phyloP scores from a whole-genome alignment of 2,797 vertebrate genomes.

The Anguilla marmorata region DNA sequence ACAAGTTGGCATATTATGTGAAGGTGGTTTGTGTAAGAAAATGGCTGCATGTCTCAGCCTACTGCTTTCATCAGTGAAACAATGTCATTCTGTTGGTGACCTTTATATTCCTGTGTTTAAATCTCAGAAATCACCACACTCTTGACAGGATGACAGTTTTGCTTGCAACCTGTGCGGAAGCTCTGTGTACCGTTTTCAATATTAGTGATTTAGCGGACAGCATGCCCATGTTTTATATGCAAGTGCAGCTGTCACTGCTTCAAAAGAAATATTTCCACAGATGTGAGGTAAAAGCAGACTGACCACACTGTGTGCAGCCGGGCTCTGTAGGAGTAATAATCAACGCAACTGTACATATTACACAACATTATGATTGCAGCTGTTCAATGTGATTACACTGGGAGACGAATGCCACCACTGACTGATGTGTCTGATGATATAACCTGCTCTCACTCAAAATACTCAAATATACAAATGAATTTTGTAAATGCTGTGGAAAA shows the following conservation, averaged over 20 bases:
- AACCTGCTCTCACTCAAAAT: neutral
- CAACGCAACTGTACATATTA: neutral
- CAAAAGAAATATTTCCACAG: neutral
- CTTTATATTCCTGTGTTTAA: neutral
- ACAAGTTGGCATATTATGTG: neutral
- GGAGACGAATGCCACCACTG: neutral
- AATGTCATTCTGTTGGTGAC: neutral
- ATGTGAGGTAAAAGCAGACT: neutral
- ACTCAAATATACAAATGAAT: too few relatives aligned
- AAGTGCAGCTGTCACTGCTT: neutral
- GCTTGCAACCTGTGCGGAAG: neutral
- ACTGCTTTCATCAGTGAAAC: neutral
- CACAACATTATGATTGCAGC: neutral
- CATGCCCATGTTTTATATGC: neutral
- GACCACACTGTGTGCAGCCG: neutral
- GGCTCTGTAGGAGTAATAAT: neutral
- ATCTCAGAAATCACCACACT: neutral
- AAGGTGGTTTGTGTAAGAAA: neutral
- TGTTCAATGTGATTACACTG: neutral
- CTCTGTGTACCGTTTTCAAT: neutral
- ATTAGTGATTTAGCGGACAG: neutral
- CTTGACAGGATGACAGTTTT: neutral
- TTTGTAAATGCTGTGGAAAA: too few relatives aligned
- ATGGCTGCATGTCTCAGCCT: neutral
- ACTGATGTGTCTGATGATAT: too few relatives aligned